These are phyloP conservation scores for Heliconius erato DNA, from an alignment of 2,888 invertebrate species.

Conservation along the genomic window DNA sequence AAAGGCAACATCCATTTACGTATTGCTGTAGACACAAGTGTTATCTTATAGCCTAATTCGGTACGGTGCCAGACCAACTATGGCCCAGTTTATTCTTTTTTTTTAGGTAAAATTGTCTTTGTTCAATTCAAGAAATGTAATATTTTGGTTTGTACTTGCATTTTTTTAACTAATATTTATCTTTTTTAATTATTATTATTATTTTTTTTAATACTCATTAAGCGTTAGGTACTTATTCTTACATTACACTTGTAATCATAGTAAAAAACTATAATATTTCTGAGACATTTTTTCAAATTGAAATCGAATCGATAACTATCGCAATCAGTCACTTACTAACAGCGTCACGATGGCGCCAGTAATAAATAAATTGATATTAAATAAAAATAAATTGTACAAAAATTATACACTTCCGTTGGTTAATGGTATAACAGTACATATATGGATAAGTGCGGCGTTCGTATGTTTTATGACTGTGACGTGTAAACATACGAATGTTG, in stretches of 20 bases:
- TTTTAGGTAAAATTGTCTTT: constrained; percentile 47
- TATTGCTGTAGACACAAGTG: constrained; percentile 74
- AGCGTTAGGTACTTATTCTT: neutral
- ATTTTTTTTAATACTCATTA: neutral
- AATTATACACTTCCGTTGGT: constrained; percentile 15
- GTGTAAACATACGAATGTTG: neutral
- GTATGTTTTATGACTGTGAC: constrained; percentile 5
- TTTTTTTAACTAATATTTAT: neutral
- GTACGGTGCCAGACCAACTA: constrained; percentile 53
- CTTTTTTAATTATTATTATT: no score
- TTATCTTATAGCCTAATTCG: constrained; percentile 71
- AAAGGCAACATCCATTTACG: constrained; percentile 65
- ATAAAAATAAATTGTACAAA: neutral
- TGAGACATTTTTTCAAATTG: neutral
- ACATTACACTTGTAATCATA: neutral
- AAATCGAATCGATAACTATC: neutral
- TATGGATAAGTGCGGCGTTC: constrained; percentile 6
- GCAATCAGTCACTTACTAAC: neutral
- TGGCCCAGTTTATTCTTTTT: constrained; percentile 50
- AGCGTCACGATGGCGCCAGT: constrained; percentile 19
- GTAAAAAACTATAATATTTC: neutral
- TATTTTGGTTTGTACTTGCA: neutral
- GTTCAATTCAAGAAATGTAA: constrained; percentile 4
- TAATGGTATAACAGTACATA: constrained; percentile 24
- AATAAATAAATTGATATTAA: neutral